Evolutionary conservation across 2,113 vertebrate genomes (phyloP).

Genomic region (Saccopteryx leptura): DNA sequence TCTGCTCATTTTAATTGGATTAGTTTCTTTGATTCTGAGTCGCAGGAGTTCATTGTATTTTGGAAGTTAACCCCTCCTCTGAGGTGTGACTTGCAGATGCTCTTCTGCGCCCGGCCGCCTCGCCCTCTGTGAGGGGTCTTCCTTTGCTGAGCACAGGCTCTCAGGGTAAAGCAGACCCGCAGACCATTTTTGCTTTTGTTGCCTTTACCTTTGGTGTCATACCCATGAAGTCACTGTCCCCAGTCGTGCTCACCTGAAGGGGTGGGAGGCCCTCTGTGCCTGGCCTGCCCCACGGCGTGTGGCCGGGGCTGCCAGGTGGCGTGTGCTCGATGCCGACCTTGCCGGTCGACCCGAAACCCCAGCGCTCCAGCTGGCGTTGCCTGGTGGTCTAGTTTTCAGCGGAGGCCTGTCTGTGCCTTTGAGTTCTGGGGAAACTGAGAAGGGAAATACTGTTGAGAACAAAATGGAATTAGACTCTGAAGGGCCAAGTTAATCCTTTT

Average conservation of each 20-base stretch:
- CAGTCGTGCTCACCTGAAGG: background rate
- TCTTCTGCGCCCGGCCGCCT: no score
- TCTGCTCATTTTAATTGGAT: rapidly evolving
- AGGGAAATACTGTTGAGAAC: background rate
- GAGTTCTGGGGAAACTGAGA: background rate
- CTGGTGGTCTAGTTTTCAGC: background rate
- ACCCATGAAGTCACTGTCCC: background rate
- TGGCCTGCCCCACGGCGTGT: rapidly evolving
- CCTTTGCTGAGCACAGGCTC: background rate
- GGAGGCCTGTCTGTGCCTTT: background rate
- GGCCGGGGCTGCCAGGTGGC: background rate
- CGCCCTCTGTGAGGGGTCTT: no score
- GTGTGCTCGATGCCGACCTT: rapidly evolving
- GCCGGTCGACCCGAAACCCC: background rate
- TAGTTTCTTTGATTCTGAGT: background rate
- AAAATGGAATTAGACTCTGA: background rate
- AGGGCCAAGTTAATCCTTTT: background rate
- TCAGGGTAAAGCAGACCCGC: rapidly evolving
- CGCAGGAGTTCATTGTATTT: rapidly evolving
- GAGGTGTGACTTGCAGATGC: rapidly evolving
- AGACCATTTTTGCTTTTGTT: background rate
- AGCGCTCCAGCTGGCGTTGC: background rate
- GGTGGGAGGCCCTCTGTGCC: background rate
- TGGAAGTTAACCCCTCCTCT: rapidly evolving
- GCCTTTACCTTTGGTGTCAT: background rate